A percentile compares a stretch with the other conserved stretches of the same genome.
Evolutionary conservation across 2,113 vertebrate genomes (phyloP).

Genomic region (Brachionichthys hirsutus): DNA sequence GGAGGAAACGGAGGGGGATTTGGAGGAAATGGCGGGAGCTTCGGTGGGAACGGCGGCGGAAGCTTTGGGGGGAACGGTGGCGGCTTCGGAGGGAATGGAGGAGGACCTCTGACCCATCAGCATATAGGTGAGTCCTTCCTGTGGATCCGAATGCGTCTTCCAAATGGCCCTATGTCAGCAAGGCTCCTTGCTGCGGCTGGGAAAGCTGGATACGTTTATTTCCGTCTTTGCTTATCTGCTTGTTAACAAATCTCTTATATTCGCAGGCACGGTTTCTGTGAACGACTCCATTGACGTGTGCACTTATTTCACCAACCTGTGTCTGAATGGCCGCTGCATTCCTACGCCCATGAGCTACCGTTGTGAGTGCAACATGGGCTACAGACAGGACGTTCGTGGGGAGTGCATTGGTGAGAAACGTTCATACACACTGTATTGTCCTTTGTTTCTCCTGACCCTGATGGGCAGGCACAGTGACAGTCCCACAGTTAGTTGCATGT

Average conservation of each 20-base stretch:
- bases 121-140: constrained; percentile 72
- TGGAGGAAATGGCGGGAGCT: neutral
- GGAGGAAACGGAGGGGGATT: constrained; percentile 26
- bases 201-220: no score
- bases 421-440: neutral
- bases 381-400: constrained; percentile 88
- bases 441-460: neutral
- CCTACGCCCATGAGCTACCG: constrained; percentile 90
- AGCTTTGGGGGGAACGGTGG: constrained; percentile 32
- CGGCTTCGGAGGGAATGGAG: constrained; percentile 23
- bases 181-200: no score
- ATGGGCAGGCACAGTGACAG: constrained; percentile 1
- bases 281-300: constrained; percentile 95
- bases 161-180: no score
- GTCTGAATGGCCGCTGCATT: constrained; percentile 94
- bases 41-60: constrained; percentile 25
- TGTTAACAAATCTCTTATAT: neutral
- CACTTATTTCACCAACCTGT: constrained; percentile 94
- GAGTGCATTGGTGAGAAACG: constrained; percentile 89
- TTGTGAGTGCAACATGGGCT: constrained; percentile 99
- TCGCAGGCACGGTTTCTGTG: constrained; percentile 81
- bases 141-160: neutral
- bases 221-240: neutral
- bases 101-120: constrained; percentile 47
- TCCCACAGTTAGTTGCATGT: constrained; percentile 11